Evolutionary conservation across 2,113 vertebrate species (phyloP), one percentile per base, ranked within the genome.

Genomic region (Rhegmatorhina hoffmannsi): DNA sequence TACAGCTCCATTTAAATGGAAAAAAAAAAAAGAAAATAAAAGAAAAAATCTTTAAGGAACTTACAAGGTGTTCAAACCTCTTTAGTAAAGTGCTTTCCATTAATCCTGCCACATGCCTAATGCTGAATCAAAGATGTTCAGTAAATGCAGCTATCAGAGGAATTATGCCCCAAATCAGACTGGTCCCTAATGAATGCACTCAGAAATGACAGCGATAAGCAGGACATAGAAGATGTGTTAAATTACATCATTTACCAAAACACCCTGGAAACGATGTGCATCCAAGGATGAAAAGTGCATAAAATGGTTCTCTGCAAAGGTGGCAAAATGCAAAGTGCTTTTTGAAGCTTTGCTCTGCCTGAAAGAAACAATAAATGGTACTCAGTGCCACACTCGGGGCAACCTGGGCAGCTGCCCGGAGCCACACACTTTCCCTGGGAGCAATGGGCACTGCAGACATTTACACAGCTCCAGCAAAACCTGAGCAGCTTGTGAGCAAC

Each of bases 331-430:
- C 46, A 66, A 40, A 88, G 82, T 25, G 44, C 50, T 17, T 56
- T n/a, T 15, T 28, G 33, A 59, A 56, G 84, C 58, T 72, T 13
- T 66, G 23, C 53, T 56, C 50, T 46, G 47, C 55, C 76, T 36
- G 49, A 49, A 62, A 66, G 58, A 36, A 56, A 8, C 67, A 70
- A 34, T 43, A 50, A 63, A 36, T 17, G 6, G 28, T 3, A 11
- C 21, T 49, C 1, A 0, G 31, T 25, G 79, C 25, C 2, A 2
- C 20, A 3, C 52, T 36, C 0, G 0, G 46, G 74, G 63, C 13
- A 7, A 33, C 58, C 11, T 52, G 4, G 0, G 73, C 63, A 75
- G 73, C 72, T 63, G n/a, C 7, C 21, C 2, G 10, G 50, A 43
- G n/a, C 46, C 12, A 6, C 31, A 3, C 2, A 1, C 44, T 28